Evolutionary conservation across 2,888 invertebrate genomes (phyloP), one percentile per base, ranked within the genome.

Genomic region (Glyphotaelius pellucidus): DNA sequence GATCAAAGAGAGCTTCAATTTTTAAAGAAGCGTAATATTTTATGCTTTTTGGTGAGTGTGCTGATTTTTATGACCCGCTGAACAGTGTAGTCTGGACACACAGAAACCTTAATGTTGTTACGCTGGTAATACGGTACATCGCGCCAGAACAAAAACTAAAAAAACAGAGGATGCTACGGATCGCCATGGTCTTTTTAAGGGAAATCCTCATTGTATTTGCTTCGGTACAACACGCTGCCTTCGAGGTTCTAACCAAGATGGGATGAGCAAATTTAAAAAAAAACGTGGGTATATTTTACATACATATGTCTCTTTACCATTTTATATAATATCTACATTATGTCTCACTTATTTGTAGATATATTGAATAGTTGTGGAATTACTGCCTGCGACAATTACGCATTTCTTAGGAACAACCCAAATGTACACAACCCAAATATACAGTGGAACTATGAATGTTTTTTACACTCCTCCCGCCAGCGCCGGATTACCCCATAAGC

Each of bases 131-230:
- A 90, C 90, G 90, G 90, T 90, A 90, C 90, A 90, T 90, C 84
- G 89, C n/a, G 47, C 32, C 38, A 42, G 79, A 84, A 89, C 89
- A 92, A 92, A 92, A 91, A 91, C n/a, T 85, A n/a, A 38, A 85
- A 67, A 90, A 91, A 91, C 91, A 91, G 90, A 91, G 90, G 79
- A 86, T 15, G 80, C 86, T 35, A 25, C 42, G 80, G 89, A 89
- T 90, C 80, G 42, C 80, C 30, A 52, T 92, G 35, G 89, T 92
- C 89, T 92, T 92, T 92, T 92, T 92, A 92, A 92, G 92, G 92
- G 92, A 91, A 92, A 92, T 92, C 92, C 92, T 92, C 91, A 31
- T 42, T 89, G 90, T 90, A 92, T 89, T 92, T 90, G 67, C 91
- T 89, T 88, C 25, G n/a, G 67, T 52, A 84, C 79, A 89, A 91